Evolutionary conservation across 2,888 invertebrate species (phyloP).

Genomic region (Stenchaetothrips biformis): DNA sequence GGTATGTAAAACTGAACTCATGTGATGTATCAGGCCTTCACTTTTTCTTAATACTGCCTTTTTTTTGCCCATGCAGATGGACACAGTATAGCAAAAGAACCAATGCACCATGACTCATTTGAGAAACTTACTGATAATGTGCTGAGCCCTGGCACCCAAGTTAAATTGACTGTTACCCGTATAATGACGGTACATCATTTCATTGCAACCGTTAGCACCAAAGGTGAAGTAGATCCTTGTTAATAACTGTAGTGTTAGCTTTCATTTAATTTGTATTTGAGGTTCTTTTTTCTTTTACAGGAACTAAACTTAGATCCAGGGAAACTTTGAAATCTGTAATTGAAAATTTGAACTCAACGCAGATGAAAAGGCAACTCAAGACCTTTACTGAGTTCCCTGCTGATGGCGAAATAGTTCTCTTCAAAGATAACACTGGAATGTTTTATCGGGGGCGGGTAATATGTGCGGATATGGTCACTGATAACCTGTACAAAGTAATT

Average conservation of each 20-base stretch:
- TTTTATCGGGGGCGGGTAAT: background rate
- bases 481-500: background rate
- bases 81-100: background rate
- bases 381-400: background rate
- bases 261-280: background rate
- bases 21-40: background rate
- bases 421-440: background rate
- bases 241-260: background rate
- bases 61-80: background rate
- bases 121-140: background rate
- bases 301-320: background rate
- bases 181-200: background rate
- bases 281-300: background rate
- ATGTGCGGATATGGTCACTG: background rate
- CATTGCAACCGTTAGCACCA: background rate
- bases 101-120: background rate
- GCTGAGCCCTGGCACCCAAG: background rate
- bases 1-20: background rate
- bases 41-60: background rate
- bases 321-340: background rate
- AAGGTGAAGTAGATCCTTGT: background rate
- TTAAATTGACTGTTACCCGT: background rate
- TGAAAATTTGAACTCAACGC: background rate
- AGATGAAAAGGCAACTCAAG: background rate
- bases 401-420: slow-evolving; percentile 5